phyloP scores from a whole-genome alignment of 2,113 vertebrate species.

The Cephalopholis sonnerati region DNA sequence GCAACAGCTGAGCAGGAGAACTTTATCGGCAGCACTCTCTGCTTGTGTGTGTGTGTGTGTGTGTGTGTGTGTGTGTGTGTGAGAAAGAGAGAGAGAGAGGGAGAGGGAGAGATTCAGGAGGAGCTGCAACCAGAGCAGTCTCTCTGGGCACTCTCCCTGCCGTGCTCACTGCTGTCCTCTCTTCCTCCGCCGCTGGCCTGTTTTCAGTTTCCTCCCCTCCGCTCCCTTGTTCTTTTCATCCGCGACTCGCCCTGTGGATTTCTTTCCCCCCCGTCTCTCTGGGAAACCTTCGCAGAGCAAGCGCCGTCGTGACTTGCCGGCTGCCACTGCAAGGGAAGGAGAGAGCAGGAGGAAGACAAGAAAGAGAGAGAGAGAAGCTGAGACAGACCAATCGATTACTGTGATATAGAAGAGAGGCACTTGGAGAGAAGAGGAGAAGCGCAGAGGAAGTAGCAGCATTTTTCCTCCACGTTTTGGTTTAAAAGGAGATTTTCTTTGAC shows the following conservation, averaged over 20 bases:
- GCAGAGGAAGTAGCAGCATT: constrained; percentile 25
- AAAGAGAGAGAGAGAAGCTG: constrained; percentile 42
- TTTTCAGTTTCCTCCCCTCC: constrained; percentile 50
- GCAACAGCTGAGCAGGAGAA: constrained; percentile 87
- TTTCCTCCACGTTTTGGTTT: constrained; percentile 30
- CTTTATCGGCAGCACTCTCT: constrained; percentile 75
- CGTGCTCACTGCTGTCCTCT: constrained; percentile 63
- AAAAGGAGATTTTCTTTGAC: constrained; percentile 28
- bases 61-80: constrained; percentile 39
- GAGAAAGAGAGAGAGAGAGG: constrained; percentile 19
- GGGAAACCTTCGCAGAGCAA: constrained; percentile 44
- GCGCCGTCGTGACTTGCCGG: constrained; percentile 71
- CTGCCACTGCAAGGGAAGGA: constrained; percentile 66
- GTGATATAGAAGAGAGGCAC: constrained; percentile 40
- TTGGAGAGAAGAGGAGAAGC: constrained; percentile 20
- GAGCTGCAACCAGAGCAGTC: constrained; percentile 78
- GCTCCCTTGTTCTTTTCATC: constrained; percentile 39
- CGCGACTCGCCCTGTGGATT: constrained; percentile 54
- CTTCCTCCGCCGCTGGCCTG: constrained; percentile 57
- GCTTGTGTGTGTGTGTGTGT: constrained; percentile 36
- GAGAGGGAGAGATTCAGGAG: constrained; percentile 63
- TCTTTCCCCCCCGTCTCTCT: constrained; percentile 22
- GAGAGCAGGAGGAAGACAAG: constrained; percentile 58
- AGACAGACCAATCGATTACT: constrained; percentile 70
- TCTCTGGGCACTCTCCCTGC: constrained; percentile 63